phyloP scores from a whole-genome alignment of 2,113 vertebrate genomes.

The Pelodiscus sinensis region DNA sequence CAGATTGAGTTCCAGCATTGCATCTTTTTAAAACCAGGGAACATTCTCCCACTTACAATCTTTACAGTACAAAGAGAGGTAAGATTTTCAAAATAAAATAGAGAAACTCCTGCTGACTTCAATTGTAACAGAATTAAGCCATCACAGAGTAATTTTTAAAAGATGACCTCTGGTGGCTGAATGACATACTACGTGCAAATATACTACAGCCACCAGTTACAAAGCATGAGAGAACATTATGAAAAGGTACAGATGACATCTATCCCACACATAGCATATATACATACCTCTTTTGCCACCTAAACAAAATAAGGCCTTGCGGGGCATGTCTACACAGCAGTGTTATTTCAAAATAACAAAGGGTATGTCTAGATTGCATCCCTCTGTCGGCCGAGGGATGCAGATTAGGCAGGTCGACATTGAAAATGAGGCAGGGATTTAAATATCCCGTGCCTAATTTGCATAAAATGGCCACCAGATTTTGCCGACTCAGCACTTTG shows the following conservation, averaged over 20 bases:
- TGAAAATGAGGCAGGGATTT: too few relatives aligned
- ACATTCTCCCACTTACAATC: not conserved
- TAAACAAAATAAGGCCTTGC: not conserved
- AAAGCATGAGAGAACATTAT: conserved; percentile 38
- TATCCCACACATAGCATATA: not conserved
- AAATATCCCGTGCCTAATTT: too few relatives aligned
- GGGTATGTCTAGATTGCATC: too few relatives aligned
- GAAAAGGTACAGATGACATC: conserved; percentile 4
- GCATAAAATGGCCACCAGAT: too few relatives aligned
- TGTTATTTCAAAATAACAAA: too few relatives aligned
- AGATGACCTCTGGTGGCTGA: conserved; percentile 32
- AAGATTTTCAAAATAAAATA: not conserved
- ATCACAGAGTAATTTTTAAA: not conserved
- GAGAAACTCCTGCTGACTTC: not conserved
- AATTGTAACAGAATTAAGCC: conserved; percentile 21
- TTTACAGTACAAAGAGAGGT: conserved; percentile 7
- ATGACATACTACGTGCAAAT: conserved; percentile 40
- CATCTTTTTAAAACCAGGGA: not conserved
- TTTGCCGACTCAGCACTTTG: too few relatives aligned
- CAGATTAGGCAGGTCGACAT: too few relatives aligned
- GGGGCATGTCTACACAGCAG: too few relatives aligned
- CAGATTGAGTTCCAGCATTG: not conserved
- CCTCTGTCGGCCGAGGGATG: too few relatives aligned
- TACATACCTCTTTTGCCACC: not conserved
- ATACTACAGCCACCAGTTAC: conserved; percentile 38